phyloP scores from a whole-genome alignment of 2,113 vertebrate genomes.

The Megatriorchis doriae region DNA sequence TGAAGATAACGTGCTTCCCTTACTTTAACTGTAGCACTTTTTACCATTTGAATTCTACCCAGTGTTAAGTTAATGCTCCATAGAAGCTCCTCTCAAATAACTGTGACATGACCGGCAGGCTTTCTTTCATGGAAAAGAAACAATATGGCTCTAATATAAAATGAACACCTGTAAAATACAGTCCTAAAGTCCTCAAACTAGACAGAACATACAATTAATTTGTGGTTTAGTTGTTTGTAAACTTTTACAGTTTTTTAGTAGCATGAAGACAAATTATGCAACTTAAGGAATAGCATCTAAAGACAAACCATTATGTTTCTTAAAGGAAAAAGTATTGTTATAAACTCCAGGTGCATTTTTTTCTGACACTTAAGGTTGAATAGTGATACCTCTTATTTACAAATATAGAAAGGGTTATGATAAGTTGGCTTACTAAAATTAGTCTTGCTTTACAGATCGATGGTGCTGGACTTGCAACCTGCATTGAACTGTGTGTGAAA shows the following conservation, averaged over 20 bases:
- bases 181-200: not conserved
- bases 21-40: not conserved
- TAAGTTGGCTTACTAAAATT: slow-evolving; percentile 13
- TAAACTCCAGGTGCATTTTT: not conserved
- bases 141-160: not conserved
- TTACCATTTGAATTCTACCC: not conserved
- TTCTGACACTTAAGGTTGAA: not conserved
- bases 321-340: not conserved
- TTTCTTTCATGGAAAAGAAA: not conserved
- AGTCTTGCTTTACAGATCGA: slow-evolving; percentile 78
- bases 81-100: not conserved
- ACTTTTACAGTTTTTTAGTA: not conserved
- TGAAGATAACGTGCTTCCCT: not conserved
- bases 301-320: not conserved
- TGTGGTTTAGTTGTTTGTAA: not conserved
- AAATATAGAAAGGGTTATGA: not conserved
- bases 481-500: slow-evolving; percentile 92
- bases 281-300: not conserved
- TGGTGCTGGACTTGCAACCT: slow-evolving; percentile 84
- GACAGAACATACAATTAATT: not conserved
- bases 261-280: not conserved
- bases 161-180: not conserved
- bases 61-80: not conserved
- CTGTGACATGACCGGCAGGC: not conserved
- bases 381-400: not conserved